Evolutionary conservation across 1,140 invertebrate genomes (phyloP).

Genomic region (Helicoverpa armigera): DNA sequence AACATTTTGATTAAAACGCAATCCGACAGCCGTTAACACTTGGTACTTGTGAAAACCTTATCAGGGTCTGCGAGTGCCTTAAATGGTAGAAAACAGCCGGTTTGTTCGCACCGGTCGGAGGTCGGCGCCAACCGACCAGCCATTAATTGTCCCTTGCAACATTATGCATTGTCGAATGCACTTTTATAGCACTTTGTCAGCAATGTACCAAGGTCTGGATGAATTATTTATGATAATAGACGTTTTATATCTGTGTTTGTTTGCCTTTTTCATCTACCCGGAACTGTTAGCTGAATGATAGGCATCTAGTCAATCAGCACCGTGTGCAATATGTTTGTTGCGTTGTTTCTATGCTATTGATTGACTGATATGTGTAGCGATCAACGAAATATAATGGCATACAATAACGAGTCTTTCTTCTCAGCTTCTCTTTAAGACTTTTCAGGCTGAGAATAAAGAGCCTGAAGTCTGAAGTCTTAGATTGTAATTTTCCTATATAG

Average conservation of each 20-base stretch:
- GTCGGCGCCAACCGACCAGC: slow-evolving; percentile 60
- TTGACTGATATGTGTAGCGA: no score
- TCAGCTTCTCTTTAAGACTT: no score
- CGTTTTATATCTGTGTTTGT: slow-evolving; percentile 7
- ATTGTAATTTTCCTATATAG: no score
- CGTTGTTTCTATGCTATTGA: no score
- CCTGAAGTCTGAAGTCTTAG: no score
- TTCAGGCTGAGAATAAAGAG: no score
- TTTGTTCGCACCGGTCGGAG: slow-evolving; percentile 54
- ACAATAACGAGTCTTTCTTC: no score
- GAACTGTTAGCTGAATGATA: slow-evolving; percentile 1
- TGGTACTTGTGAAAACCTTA: slow-evolving; percentile 67
- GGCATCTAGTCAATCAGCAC: not conserved
- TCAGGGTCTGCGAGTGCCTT: slow-evolving; percentile 74
- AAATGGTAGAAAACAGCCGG: slow-evolving; percentile 68
- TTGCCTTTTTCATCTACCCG: slow-evolving; percentile 13
- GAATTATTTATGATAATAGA: slow-evolving; percentile 29
- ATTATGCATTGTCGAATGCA: slow-evolving; percentile 43
- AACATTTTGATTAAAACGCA: slow-evolving; percentile 29
- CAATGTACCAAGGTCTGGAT: slow-evolving; percentile 31
- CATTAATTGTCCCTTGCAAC: slow-evolving; percentile 45
- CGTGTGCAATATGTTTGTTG: not conserved
- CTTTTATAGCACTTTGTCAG: slow-evolving; percentile 31
- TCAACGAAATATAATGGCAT: no score
- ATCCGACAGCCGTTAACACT: slow-evolving; percentile 41